Evolutionary conservation across 37 sponge, comb jelly and placozoan genomes (phyloP), one percentile per base, ranked within the genome.

Genomic region (Ephydatia muelleri): DNA sequence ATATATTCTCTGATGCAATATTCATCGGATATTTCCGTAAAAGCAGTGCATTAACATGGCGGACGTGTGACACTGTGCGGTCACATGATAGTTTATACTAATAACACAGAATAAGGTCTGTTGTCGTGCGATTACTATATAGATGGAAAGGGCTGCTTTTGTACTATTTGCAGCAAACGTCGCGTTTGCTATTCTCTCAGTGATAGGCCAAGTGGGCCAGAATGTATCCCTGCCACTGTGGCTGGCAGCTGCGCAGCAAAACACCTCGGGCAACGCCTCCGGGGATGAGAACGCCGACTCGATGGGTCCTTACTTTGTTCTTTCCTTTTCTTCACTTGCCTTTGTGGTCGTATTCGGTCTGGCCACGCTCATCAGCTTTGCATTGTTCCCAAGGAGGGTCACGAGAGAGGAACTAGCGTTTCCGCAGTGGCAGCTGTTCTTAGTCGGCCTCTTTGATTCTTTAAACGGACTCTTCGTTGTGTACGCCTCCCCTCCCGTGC

Each of bases 391-490:
- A n/a, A 69, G 47, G 4, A 30, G 38, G 0, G 57, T 76, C 26
- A 84, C 81, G 13, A 67, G 68, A 38, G 65, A 83, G 14, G 86
- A 89, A 47, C 69, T 83, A 0, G 25, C 0, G 49, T 92, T 92
- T 80, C 93, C 93, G 0, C 93, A 89, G 67, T 83, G 83, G 85
- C 85, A 92, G 79, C 38, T 92, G 2, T 16, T 92, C 13, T 76
- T 88, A 23, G 48, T 92, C 70, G 93, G 93, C 3, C 4, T 88
- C 48, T 92, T 79, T 79, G 93, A 92, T 38, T 89, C 93, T 5
- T 38, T 89, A 19, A 92, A 92, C 57, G 93, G 93, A 28, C 39
- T 92, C 16, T 70, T 92, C 14, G 86, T 92, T 5, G 93, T 92
- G 11, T 92, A 84, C 80, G 85, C 93, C 13, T 72, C 89, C 1